Conservation (phyloP, 2,888 invertebrate species). For the Esperia sulphurella region DNA sequence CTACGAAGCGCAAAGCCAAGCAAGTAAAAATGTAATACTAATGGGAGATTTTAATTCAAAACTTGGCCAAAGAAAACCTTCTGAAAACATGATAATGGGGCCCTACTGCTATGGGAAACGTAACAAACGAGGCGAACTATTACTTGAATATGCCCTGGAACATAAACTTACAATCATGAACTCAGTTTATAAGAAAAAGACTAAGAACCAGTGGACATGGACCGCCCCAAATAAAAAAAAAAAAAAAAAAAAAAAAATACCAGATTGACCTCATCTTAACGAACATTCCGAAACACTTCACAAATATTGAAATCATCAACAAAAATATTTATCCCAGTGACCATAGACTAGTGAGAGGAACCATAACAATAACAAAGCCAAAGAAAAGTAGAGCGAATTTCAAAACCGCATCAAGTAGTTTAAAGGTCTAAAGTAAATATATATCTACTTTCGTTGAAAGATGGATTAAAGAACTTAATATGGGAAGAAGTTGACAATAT, state of each 20-base stretch:
- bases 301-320: background rate
- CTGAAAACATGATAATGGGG: background rate
- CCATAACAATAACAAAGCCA: background rate
- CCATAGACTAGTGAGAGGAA: background rate
- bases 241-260: too few relatives aligned
- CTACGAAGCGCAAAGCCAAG: background rate
- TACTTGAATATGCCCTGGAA: background rate
- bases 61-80: background rate
- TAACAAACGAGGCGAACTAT: slow-evolving; percentile 1
- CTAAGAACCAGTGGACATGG: background rate
- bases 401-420: background rate
- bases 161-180: background rate
- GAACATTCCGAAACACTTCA: background rate
- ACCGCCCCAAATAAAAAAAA: slow-evolving; percentile 1
- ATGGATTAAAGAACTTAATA: too few relatives aligned
- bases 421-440: too few relatives aligned
- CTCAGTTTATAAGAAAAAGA: background rate
- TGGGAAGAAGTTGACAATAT: too few relatives aligned
- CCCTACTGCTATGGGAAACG: background rate
- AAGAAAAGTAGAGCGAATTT: background rate
- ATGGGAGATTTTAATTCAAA: too few relatives aligned
- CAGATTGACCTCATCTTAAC: slow-evolving; percentile 1
- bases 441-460: too few relatives aligned
- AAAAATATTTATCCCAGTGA: background rate
- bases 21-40: background rate